Percentiles rank a stretch among this genome's conserved stretches.
phyloP scores from a whole-genome alignment of 2,888 invertebrate genomes.

The Campopleginae sp. region DNA sequence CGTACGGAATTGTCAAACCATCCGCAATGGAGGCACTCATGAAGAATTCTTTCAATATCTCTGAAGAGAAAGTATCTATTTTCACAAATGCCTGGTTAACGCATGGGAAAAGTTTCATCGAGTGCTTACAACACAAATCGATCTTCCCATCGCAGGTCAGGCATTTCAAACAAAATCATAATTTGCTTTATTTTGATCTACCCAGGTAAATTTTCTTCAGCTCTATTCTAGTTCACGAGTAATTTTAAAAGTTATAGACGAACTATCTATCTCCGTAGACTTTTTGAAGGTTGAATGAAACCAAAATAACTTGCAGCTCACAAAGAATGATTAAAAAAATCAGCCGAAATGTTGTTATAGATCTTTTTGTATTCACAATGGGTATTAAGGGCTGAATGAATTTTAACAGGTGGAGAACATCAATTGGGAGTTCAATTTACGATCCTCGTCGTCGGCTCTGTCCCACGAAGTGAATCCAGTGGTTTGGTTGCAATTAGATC shows the following conservation, averaged over 20 bases:
- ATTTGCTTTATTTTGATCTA: too few relatives aligned
- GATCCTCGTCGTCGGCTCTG: conserved; percentile 77
- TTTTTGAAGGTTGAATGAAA: too few relatives aligned
- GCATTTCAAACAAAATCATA: background rate
- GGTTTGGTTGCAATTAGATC: conserved; percentile 77
- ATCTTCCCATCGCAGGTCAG: conserved; percentile 79
- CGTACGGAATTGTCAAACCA: conserved; percentile 76
- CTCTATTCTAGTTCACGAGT: too few relatives aligned
- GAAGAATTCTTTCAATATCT: conserved; percentile 74
- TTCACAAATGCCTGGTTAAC: conserved; percentile 78
- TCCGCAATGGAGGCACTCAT: conserved; percentile 74
- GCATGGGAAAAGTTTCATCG: conserved; percentile 78
- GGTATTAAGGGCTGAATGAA: background rate
- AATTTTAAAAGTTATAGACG: too few relatives aligned
- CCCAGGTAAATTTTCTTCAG: too few relatives aligned
- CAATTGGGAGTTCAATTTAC: conserved; percentile 79
- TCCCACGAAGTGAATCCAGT: conserved; percentile 76
- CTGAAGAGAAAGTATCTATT: conserved; percentile 76
- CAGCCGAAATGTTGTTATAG: background rate
- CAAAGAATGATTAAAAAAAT: too few relatives aligned
- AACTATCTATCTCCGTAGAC: too few relatives aligned
- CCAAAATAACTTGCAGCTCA: too few relatives aligned
- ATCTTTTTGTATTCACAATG: background rate
- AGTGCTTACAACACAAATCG: conserved; percentile 75
- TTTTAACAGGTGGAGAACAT: conserved; percentile 76